A percentile compares a stretch with the other conserved stretches of the same genome.
These are phyloP conservation scores for Teleogryllus oceanicus DNA, from an alignment of 2,888 invertebrate species.

Conservation along the genomic window DNA sequence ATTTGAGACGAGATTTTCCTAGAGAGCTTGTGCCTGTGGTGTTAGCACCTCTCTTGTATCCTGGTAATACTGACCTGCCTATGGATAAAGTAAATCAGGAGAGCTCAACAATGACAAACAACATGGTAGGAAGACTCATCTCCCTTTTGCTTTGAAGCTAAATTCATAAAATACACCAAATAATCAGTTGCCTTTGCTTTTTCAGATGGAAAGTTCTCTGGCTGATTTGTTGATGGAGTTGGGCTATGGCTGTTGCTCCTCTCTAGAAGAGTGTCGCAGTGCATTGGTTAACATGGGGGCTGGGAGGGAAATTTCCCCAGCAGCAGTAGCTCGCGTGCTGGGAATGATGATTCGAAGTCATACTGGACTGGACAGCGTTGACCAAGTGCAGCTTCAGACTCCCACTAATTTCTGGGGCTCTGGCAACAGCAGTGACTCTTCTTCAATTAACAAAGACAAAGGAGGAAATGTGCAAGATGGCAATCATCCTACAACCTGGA, in stretches of 20 bases:
- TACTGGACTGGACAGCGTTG: conserved; percentile 68
- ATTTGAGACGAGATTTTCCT: conserved; percentile 82
- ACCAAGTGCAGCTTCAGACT: conserved; percentile 50
- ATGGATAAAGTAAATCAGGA: conserved; percentile 49
- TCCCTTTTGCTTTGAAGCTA: too few relatives aligned
- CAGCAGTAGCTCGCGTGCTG: conserved; percentile 79
- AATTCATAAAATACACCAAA: too few relatives aligned
- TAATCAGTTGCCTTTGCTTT: not conserved
- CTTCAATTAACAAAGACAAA: conserved; percentile 54
- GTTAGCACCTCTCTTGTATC: conserved; percentile 81
- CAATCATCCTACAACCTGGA: conserved; percentile 67
- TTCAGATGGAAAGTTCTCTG: conserved; percentile 65
- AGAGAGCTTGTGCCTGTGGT: conserved; percentile 84
- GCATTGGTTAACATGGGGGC: conserved; percentile 74
- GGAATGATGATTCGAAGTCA: conserved; percentile 84
- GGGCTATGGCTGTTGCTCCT: conserved; percentile 83
- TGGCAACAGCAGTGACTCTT: conserved; percentile 46
- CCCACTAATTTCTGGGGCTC: conserved; percentile 33
- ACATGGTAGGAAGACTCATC: conserved; percentile 44
- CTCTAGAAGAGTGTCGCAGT: conserved; percentile 82
- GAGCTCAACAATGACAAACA: conserved; percentile 48
- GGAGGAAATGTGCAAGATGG: conserved; percentile 38
- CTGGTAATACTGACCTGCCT: conserved; percentile 53
- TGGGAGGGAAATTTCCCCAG: conserved; percentile 77
- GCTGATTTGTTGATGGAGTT: conserved; percentile 89